A percentile compares a stretch with the other conserved stretches of the same genome.
These are phyloP conservation scores for Thamnophis elegans DNA, from an alignment of 2,797 vertebrate species.

Conservation along the genomic window DNA sequence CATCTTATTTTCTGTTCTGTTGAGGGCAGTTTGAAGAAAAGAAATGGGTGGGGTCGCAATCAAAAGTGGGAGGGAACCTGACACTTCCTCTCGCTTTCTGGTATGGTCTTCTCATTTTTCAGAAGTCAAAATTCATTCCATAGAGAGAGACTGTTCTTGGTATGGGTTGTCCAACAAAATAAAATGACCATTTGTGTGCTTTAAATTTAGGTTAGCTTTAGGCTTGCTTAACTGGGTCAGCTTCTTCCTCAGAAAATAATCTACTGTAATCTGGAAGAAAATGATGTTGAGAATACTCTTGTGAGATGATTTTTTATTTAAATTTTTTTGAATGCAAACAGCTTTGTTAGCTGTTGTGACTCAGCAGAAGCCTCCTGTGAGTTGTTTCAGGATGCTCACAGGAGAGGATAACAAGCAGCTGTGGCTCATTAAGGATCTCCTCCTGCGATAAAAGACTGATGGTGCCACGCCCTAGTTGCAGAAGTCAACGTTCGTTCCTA, in stretches of 20 bases:
- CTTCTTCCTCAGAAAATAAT: not conserved
- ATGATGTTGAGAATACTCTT: not conserved
- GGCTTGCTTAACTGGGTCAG: not conserved
- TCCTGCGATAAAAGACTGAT: too few species aligned
- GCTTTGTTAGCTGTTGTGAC: too few species aligned
- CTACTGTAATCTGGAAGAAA: not conserved
- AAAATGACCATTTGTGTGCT: not conserved
- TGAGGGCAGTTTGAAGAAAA: not conserved
- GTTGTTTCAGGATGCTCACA: too few species aligned
- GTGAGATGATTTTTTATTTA: not conserved
- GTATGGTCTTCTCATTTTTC: not conserved
- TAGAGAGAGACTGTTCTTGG: not conserved
- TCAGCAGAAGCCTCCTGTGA: too few species aligned
- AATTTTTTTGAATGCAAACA: not conserved
- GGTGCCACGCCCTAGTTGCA: too few species aligned
- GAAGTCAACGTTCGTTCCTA: too few species aligned
- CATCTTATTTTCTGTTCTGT: not conserved
- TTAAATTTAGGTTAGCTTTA: not conserved
- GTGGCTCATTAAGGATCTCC: too few species aligned
- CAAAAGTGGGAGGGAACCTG: not conserved
- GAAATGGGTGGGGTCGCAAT: not conserved
- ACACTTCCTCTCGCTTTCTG: not conserved
- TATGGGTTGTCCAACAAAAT: not conserved
- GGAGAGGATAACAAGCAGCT: too few species aligned
- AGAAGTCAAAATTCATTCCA: not conserved